Evolutionary conservation across 2,113 vertebrate genomes (phyloP).

Genomic region (Hippocampus comes): DNA sequence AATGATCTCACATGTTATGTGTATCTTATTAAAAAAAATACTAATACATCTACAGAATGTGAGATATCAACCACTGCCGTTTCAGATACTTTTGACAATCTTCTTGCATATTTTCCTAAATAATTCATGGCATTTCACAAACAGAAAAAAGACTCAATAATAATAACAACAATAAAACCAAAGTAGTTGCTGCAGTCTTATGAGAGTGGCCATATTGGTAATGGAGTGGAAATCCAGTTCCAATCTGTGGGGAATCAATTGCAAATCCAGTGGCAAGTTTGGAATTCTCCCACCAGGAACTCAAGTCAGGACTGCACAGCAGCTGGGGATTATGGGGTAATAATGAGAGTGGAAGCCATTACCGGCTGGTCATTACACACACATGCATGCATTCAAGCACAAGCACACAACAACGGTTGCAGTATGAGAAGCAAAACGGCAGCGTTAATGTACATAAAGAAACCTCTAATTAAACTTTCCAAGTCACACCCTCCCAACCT

Average conservation of each 20-base stretch:
- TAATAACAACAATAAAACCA: not conserved
- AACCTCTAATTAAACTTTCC: constrained; percentile 1
- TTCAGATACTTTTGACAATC: not conserved
- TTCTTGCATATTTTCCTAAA: not conserved
- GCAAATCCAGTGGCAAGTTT: constrained; percentile 65
- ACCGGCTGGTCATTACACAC: constrained; percentile 23
- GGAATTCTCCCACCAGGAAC: constrained; percentile 67
- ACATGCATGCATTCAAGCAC: not conserved
- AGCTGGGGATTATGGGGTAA: constrained; percentile 66
- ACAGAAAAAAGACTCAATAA: not conserved
- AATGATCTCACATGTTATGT: too few species aligned
- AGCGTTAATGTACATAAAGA: not conserved
- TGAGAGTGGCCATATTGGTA: constrained; percentile 34
- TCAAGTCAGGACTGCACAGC: constrained; percentile 53
- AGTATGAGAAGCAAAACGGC: not conserved
- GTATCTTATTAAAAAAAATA: not conserved
- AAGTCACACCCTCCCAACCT: not conserved
- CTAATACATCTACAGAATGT: not conserved
- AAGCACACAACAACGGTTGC: not conserved
- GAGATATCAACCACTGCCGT: not conserved
- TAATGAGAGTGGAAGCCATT: constrained; percentile 62
- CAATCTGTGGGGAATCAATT: constrained; percentile 58
- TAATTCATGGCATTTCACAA: not conserved
- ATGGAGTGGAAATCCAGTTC: constrained; percentile 51
- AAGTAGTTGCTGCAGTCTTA: constrained; percentile 5